These are phyloP conservation scores for Eumacrocentrus americanus DNA, from an alignment of 2,888 invertebrate species.

Conservation along the genomic window DNA sequence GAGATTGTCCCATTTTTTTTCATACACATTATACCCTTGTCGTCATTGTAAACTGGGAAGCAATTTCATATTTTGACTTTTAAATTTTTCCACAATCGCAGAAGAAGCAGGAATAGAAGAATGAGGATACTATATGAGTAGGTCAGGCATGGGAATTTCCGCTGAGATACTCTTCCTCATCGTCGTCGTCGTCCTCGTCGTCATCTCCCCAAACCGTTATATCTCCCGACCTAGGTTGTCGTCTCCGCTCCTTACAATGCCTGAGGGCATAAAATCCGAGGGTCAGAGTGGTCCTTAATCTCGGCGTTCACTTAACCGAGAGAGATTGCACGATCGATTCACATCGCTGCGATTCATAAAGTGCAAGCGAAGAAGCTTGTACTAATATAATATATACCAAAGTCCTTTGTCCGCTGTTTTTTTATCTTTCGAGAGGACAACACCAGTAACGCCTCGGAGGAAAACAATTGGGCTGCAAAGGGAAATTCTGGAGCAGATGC, in stretches of 20 bases:
- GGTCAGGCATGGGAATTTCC: conserved; percentile 17
- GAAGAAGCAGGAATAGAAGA: too few species aligned
- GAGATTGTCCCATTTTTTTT: too few species aligned
- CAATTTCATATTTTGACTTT: background rate
- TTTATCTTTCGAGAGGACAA: background rate
- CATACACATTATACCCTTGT: too few species aligned
- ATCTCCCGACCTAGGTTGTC: conserved; percentile 17
- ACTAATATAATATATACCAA: background rate
- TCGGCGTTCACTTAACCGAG: background rate
- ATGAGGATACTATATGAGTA: background rate
- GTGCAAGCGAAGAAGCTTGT: background rate
- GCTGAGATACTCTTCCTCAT: background rate
- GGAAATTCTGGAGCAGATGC: background rate
- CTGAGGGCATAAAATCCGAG: conserved; percentile 6
- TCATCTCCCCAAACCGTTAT: conserved; percentile 13
- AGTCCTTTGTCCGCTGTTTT: too few species aligned
- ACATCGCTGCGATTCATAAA: background rate
- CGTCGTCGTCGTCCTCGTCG: too few species aligned
- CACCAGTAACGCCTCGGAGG: background rate
- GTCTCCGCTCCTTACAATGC: background rate
- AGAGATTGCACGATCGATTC: conserved; percentile 1
- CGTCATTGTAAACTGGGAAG: too few species aligned
- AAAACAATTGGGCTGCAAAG: background rate
- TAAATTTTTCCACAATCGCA: conserved; percentile 3
- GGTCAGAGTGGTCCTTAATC: conserved; percentile 6